A percentile compares a stretch with the other conserved stretches of the same genome.
These are phyloP conservation scores for Hiodon alosoides DNA, from an alignment of 2,113 vertebrate genomes.

Conservation along the genomic window DNA sequence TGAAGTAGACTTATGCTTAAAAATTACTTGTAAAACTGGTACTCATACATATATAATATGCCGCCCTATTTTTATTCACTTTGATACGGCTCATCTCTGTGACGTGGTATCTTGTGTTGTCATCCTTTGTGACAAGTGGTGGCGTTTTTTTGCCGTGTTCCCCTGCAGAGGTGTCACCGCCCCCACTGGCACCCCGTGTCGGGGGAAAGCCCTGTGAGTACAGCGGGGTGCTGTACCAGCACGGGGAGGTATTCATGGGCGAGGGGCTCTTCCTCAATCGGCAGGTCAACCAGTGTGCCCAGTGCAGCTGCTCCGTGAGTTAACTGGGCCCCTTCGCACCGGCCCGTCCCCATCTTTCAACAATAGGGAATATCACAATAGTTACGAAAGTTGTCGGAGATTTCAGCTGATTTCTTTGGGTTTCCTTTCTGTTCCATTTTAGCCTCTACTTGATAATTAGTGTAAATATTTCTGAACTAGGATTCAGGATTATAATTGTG, in stretches of 20 bases:
- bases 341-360: too few relatives aligned
- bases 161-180: slow-evolving; percentile 61
- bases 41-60: background rate
- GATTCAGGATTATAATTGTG: too few relatives aligned
- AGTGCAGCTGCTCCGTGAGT: slow-evolving; percentile 75
- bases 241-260: slow-evolving; percentile 65
- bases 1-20: background rate
- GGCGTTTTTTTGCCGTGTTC: too few relatives aligned
- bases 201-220: slow-evolving; percentile 68
- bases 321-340: background rate
- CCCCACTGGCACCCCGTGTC: slow-evolving; percentile 52
- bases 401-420: background rate
- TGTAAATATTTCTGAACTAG: too few relatives aligned
- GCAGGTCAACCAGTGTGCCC: slow-evolving; percentile 69
- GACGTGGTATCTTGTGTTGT: background rate
- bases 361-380: background rate
- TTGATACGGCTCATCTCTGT: background rate
- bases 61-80: too few relatives aligned
- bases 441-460: too few relatives aligned
- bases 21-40: background rate
- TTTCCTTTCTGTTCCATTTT: too few relatives aligned
- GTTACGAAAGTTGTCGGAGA: background rate
- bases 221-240: slow-evolving; percentile 66
- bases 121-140: slow-evolving; percentile 18
- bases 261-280: slow-evolving; percentile 70